Evolutionary conservation across 2,888 invertebrate species (phyloP), one percentile per base, ranked within the genome.

Genomic region (Diogma glabrata): DNA sequence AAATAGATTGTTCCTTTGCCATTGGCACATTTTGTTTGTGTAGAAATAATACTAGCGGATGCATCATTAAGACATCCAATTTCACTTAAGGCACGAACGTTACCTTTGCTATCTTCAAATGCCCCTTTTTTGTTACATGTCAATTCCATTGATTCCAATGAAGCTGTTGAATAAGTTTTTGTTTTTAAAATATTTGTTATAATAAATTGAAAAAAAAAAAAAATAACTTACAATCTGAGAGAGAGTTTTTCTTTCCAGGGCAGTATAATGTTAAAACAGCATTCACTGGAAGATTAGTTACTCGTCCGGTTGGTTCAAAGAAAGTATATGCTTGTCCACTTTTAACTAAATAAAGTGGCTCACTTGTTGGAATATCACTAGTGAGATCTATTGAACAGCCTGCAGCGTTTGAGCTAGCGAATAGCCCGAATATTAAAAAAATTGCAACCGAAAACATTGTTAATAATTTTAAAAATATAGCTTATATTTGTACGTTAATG

Each of bases 21-120:
- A 45, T 57, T 56, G 3, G 62, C 62, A 55, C 67, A 69, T 52
- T 56, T 60, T 48, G 54, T 52, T 17, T 55, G 53, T 5, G 67
- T 63, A 14, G 57, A 56, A 22, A 57, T 24, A 6, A 66, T 55
- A 17, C 61, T 61, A 10, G 60, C 56, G n/a, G n/a, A n/a, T 9
- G 50, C 45, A 8, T 58, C 54, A 23, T 56, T 56, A 14, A 49
- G 49, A 10, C 54, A 52, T 52, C 62, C 60, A 45, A 57, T 54
- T 19, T 57, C 48, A 43, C 49, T 28, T n/a, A 52, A 51, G 4
- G 58, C 51, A 28, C 52, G 19, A 10, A 51, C 43, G 14, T 16
- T 10, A 4, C 14, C 52, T 19, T 50, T 51, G 1, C 49, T 40
- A 22, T 49, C 24, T 6, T 56, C 50, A 19, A 57, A 53, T 28